Percentiles rank a stretch among this genome's conserved stretches.
Evolutionary conservation across 1,140 invertebrate species (phyloP).

Genomic region (Aethina tumida): DNA sequence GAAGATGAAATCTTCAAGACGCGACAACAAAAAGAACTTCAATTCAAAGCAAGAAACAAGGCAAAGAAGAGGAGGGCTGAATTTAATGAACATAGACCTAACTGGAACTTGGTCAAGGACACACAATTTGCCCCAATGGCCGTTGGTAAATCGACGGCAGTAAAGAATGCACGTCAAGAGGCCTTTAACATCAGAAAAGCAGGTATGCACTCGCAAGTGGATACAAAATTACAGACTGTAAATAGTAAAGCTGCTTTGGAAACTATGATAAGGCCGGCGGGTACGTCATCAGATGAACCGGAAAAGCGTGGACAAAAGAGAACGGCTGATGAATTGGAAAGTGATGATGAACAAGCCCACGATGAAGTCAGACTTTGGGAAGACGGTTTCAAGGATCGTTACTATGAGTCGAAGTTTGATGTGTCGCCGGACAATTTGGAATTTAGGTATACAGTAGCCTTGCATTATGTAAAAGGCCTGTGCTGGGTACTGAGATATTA

Average conservation of each 20-base stretch:
- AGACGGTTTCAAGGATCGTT: constrained; percentile 95
- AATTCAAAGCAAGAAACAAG: constrained; percentile 70
- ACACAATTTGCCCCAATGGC: constrained; percentile 61
- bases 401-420: constrained; percentile 97
- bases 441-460: constrained; percentile 83
- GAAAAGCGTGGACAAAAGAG: constrained; percentile 38
- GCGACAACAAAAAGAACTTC: constrained; percentile 74
- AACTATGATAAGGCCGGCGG: constrained; percentile 36
- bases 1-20: constrained; percentile 98
- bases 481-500: constrained; percentile 99
- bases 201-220: constrained; percentile 39
- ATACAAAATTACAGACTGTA: constrained; percentile 21
- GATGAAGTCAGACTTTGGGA: constrained; percentile 97
- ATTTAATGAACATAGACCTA: constrained; percentile 49
- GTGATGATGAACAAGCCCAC: constrained; percentile 68
- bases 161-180: constrained; percentile 58
- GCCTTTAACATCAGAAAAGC: constrained; percentile 56
- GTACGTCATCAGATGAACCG: constrained; percentile 8
- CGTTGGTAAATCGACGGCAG: constrained; percentile 39
- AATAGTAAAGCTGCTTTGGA: constrained; percentile 35
- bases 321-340: constrained; percentile 42
- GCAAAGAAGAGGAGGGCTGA: constrained; percentile 47
- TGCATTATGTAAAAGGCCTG: constrained; percentile 90
- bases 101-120: constrained; percentile 56
- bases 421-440: constrained; percentile 67